Percentiles rank a stretch among this genome's conserved stretches.
Evolutionary conservation across 1,140 invertebrate species (phyloP).

Genomic region (Tribolium madens): DNA sequence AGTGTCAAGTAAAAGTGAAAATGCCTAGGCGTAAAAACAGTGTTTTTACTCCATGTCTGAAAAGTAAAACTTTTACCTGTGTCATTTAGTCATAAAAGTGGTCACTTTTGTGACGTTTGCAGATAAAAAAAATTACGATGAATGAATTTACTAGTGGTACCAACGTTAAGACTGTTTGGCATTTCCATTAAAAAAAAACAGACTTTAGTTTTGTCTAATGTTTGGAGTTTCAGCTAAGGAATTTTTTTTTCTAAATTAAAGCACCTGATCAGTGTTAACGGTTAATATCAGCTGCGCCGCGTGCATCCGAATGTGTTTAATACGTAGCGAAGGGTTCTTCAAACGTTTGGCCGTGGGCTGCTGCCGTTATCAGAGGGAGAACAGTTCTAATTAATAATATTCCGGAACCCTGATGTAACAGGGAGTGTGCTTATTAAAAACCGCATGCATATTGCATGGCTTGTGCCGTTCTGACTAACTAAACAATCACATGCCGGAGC

Average conservation of each 20-base stretch:
- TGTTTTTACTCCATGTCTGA: too few species aligned
- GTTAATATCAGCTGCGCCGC: conserved; percentile 47
- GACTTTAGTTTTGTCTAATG: too few species aligned
- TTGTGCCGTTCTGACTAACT: conserved; percentile 47
- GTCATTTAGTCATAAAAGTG: too few species aligned
- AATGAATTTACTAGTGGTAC: too few species aligned
- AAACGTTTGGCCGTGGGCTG: conserved; percentile 50
- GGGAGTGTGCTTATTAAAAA: conserved; percentile 56
- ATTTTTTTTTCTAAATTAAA: conserved; percentile 4
- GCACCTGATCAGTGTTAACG: conserved; percentile 53
- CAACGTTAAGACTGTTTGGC: too few species aligned
- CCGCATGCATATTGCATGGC: conserved; percentile 58
- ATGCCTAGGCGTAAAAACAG: too few species aligned
- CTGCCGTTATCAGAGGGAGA: conserved; percentile 51
- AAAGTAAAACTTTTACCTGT: too few species aligned
- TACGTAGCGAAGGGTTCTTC: conserved; percentile 51
- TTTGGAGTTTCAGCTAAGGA: too few species aligned
- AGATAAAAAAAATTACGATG: too few species aligned
- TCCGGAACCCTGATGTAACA: conserved; percentile 40
- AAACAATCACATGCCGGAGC: conserved; percentile 53
- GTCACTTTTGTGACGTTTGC: too few species aligned
- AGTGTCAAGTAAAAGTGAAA: too few species aligned
- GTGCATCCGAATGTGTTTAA: conserved; percentile 51
- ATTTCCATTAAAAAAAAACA: too few species aligned
- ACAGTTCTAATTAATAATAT: conserved; percentile 58